A percentile compares a stretch with the other conserved stretches of the same genome.
Evolutionary conservation across 2,797 vertebrate genomes (phyloP).

Genomic region (Brachymystax lenok): DNA sequence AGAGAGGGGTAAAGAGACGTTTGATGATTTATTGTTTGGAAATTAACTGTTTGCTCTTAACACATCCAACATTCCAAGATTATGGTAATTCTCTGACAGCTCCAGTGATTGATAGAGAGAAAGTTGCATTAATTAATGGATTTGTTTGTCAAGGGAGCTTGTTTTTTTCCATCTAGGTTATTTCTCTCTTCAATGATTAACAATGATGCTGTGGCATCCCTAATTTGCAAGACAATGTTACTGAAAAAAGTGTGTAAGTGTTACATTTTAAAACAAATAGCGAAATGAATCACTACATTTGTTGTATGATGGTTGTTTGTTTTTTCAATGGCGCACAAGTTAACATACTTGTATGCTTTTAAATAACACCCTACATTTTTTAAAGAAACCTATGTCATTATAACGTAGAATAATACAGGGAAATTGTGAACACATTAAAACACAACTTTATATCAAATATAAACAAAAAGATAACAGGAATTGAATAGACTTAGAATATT

Average conservation of each 20-base stretch:
- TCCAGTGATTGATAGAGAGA: constrained; percentile 80
- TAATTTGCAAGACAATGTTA: constrained; percentile 70
- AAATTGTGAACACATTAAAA: constrained; percentile 5
- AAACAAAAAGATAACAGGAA: neutral
- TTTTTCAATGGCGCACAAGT: constrained; percentile 42
- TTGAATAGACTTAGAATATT: neutral
- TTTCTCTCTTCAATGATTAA: constrained; percentile 73
- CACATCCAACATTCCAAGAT: constrained; percentile 87
- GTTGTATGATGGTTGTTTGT: constrained; percentile 64
- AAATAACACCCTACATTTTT: constrained; percentile 24
- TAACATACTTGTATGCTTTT: constrained; percentile 45
- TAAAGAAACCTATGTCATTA: constrained; percentile 53
- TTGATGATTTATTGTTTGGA: constrained; percentile 88
- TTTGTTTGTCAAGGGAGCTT: constrained; percentile 80
- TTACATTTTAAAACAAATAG: constrained; percentile 69
- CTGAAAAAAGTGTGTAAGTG: constrained; percentile 53
- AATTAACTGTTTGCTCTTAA: constrained; percentile 89
- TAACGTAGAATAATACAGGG: constrained; percentile 11
- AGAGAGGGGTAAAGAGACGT: constrained; percentile 80
- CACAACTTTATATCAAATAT: neutral
- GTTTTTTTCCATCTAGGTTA: constrained; percentile 45
- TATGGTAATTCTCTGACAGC: constrained; percentile 86
- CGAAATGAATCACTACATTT: constrained; percentile 65
- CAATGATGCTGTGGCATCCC: constrained; percentile 60
- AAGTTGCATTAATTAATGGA: constrained; percentile 83